Evolutionary conservation across 2,888 invertebrate genomes (phyloP), one percentile per base, ranked within the genome.

Genomic region (Macaria liturata): DNA sequence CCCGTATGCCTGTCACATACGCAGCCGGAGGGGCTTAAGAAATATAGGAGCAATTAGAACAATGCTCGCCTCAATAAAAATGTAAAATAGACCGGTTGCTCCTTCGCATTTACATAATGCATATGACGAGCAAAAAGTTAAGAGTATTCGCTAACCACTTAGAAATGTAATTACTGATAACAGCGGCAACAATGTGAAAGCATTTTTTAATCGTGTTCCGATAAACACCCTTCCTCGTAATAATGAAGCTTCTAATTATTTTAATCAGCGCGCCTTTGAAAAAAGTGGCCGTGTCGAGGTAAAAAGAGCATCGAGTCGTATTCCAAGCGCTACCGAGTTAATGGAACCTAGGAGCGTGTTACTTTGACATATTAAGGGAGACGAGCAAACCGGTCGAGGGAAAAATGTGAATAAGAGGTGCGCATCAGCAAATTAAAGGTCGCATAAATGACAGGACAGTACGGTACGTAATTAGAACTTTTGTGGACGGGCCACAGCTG

Each of bases 351-450:
- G 75, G 68, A 80, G 74, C 81, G 83, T 83, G 86, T 86, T 83
- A 83, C 86, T 81, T 84, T 84, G 86, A 85, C 86, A 87, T 88
- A 87, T 87, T 83, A 85, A 86, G 84, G 81, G 78, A 77, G 80
- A 74, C 77, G 75, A 78, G 72, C 74, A 83, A 87, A 89, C 88
- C 76, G 84, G 88, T 90, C 4, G 85, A 78, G 63, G 61, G 78
- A 83, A 84, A 84, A 68, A 66, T 53, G 54, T 40, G 9, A 39
- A 54, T 65, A 65, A 67, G 67, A 65, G 59, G 43, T 46, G 77
- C 71, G 76, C 70, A 78, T 76, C 76, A 69, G 80, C 77, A 85
- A 85, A 86, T 81, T 83, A 86, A 86, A 83, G 83, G 82, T 84
- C 80, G 80, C 74, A 73, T 79, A 75, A 76, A 73, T 74, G 75